Percentiles rank a stretch among this genome's conserved stretches.
Conservation (phyloP, 1,140 invertebrate genomes). For the Leptestheria dahalacensis region DNA sequence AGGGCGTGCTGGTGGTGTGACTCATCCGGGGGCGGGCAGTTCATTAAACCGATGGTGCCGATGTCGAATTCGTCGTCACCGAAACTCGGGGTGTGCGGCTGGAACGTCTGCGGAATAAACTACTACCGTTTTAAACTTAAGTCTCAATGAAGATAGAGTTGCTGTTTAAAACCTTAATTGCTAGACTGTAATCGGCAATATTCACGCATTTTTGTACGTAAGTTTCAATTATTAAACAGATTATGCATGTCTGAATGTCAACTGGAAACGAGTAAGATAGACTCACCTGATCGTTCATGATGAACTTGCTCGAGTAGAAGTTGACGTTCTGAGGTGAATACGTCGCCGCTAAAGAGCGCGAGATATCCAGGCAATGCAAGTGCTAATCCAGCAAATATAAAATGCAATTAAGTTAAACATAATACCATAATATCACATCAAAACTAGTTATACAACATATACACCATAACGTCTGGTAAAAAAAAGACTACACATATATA, state of each 20-base stretch:
- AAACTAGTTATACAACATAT: neutral
- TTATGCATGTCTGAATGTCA: no score
- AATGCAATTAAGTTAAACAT: neutral
- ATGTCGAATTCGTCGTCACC: conserved; percentile 84
- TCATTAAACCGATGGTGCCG: conserved; percentile 25
- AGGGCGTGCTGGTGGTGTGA: conserved; percentile 35
- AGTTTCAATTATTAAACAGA: no score
- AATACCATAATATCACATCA: neutral
- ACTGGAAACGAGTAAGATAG: no score
- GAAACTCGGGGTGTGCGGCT: conserved; percentile 68
- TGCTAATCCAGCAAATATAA: neutral
- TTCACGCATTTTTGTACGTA: neutral
- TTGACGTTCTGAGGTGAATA: neutral
- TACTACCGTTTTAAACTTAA: neutral
- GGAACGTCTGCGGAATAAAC: neutral
- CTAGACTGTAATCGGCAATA: no score
- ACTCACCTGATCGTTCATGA: neutral
- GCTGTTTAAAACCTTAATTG: no score
- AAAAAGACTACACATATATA: neutral
- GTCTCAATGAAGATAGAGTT: no score
- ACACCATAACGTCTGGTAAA: neutral
- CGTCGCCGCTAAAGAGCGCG: neutral
- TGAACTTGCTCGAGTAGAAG: neutral
- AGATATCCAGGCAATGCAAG: neutral
- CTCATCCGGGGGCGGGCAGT: conserved; percentile 2